phyloP scores from a whole-genome alignment of 2,888 invertebrate genomes.

The Amblyjoppa proteus region DNA sequence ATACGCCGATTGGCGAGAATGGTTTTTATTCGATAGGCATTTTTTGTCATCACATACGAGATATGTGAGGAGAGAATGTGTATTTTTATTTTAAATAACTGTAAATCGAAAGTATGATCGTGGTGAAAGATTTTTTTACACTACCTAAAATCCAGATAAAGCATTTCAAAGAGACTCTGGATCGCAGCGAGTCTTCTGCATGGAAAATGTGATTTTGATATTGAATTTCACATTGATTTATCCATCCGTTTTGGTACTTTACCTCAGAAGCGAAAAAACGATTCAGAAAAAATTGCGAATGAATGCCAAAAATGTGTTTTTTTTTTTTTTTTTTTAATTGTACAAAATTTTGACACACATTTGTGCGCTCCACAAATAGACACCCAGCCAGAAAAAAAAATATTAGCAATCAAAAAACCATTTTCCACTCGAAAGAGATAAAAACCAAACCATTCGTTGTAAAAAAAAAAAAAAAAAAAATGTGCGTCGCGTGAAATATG shows the following conservation, averaged over 20 bases:
- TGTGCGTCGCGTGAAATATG: conserved; percentile 18
- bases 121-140: background rate
- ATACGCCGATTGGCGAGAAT: background rate
- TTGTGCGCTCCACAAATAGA: too few species aligned
- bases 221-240: too few species aligned
- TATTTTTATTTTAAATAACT: background rate
- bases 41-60: background rate
- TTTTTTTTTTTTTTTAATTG: too few species aligned
- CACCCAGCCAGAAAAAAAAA: too few species aligned
- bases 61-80: background rate
- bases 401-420: too few species aligned
- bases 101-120: too few species aligned
- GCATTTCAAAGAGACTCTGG: background rate
- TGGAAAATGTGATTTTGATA: too few species aligned
- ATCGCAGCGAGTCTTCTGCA: too few species aligned
- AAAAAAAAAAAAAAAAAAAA: conserved; percentile 17
- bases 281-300: background rate
- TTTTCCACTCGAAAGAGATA: background rate
- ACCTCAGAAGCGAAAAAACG: background rate
- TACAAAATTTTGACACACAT: too few species aligned
- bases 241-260: too few species aligned
- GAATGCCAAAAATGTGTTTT: too few species aligned
- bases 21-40: background rate
- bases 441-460: background rate
- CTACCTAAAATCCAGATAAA: background rate